Evolutionary conservation across 2,797 vertebrate genomes (phyloP), one percentile per base, ranked within the genome.

Genomic region (Microcaecilia unicolor): DNA sequence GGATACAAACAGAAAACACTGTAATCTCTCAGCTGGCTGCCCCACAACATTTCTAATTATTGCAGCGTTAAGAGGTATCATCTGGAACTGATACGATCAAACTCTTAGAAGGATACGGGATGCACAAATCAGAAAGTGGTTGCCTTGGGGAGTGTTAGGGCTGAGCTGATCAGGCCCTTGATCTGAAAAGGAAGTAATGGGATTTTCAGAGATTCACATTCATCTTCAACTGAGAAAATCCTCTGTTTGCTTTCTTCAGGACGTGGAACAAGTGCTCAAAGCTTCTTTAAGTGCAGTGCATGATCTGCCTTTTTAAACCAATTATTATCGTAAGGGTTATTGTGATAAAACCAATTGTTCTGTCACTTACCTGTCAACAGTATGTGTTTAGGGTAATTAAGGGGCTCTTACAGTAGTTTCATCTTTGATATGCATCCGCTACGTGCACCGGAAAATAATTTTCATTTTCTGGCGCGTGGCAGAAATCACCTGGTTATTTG

Each of bases 131-230:
- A 25, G 42, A 30, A 60, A 51, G 58, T 68, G n/a, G 72, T 74
- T 77, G 77, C 72, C 74, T 64, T 75, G 67, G 78, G 78, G 68
- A 73, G 47, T 45, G 56, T 62, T 65, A 74, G 67, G 40, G 51
- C 67, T 64, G 78, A 68, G 39, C 61, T 54, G 73, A 63, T 72
- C 69, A 71, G 70, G 59, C 64, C 55, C 58, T 57, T 67, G 63
- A 58, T 65, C 67, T 70, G 66, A 88, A 87, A 80, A 75, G 70
- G 72, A 70, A 74, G 85, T 93, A 93, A 94, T 91, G 77, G 84
- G 91, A 94, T 95, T 94, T 89, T 88, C 81, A 75, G 72, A 83
- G 83, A 86, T 84, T 92, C 90, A 86, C 81, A 81, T 64, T 90
- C 89, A 88, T 85, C 87, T 81, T 82, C 64, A 70, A 67, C 81